Percentiles rank a stretch among this genome's conserved stretches.
Evolutionary conservation across 2,113 vertebrate genomes (phyloP).

Genomic region (Triplophysa siluroides): DNA sequence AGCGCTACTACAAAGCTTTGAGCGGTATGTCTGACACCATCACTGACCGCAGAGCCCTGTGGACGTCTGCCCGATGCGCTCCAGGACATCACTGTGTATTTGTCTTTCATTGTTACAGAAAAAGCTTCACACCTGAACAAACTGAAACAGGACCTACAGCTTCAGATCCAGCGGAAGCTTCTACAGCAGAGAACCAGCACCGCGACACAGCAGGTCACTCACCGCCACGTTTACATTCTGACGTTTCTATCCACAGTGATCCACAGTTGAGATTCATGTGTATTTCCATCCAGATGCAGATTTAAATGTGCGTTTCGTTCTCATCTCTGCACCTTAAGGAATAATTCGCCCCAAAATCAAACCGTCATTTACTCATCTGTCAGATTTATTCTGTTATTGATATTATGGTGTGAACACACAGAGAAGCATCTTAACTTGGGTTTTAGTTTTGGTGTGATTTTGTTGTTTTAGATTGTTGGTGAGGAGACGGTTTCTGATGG

Average conservation of each 20-base stretch:
- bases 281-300: no score
- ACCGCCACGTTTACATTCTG: not conserved
- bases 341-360: no score
- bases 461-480: not conserved
- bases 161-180: conserved; percentile 55
- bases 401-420: no score
- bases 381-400: no score
- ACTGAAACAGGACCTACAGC: conserved; percentile 48
- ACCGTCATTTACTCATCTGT: no score
- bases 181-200: conserved; percentile 16
- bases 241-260: not conserved
- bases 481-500: not conserved
- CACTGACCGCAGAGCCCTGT: not conserved
- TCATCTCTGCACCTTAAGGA: no score
- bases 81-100: no score
- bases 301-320: no score
- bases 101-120: conserved; percentile 34
- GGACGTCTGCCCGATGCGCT: no score
- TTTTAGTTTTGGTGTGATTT: not conserved
- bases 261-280: no score
- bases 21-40: conserved; percentile 50
- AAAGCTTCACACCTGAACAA: conserved; percentile 32
- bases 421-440: not conserved
- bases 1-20: conserved; percentile 75
- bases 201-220: conserved; percentile 18